Evolutionary conservation across 2,113 vertebrate genomes (phyloP), one percentile per base, ranked within the genome.

Genomic region (Campylomormyrus tamandua): DNA sequence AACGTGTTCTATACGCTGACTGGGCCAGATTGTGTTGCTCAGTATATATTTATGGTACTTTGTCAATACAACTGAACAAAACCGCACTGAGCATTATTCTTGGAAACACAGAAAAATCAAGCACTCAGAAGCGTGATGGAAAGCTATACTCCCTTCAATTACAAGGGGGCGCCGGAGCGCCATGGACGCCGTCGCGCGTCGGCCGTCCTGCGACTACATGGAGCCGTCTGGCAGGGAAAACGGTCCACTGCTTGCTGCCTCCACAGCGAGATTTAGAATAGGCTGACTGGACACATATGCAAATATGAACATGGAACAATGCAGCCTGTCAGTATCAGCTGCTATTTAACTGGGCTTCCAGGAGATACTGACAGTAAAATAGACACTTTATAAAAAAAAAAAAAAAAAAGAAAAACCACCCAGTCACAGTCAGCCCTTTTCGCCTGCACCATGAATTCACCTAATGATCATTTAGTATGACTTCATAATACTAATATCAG

Each of bases 251-350:
- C 74, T 53, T 39, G 27, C 70, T 31, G n/a, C 31, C 49, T 56
- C 24, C 49, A 15, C 49, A 49, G 62, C 24, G 39, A 31, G 42
- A 31, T 83, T 89, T 83, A 42, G 31, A 83, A 89, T 19, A 89
- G 87, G 94, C 95, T 96, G 94, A 96, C 93, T 92, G 92, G 92
- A 93, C 94, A 95, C 92, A 92, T 95, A 94, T 95, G 95, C 93
- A 94, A 95, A 95, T 94, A 90, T 89, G 89, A 90, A 19, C 90
- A 93, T 93, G 96, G 95, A 94, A 93, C 94, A 92, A 93, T 91
- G 91, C 91, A 93, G 91, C 92, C 93, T 92, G 92, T 92, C 92
- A 92, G 92, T 92, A 93, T 93, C 90, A 92, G 92, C 89, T 92
- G 91, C 91, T 90, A 92, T n/a, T 39, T 80, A 92, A 91, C 86